These are phyloP conservation scores for Prochilodus magdalenae DNA, from an alignment of 2,113 vertebrate genomes.

Conservation along the genomic window DNA sequence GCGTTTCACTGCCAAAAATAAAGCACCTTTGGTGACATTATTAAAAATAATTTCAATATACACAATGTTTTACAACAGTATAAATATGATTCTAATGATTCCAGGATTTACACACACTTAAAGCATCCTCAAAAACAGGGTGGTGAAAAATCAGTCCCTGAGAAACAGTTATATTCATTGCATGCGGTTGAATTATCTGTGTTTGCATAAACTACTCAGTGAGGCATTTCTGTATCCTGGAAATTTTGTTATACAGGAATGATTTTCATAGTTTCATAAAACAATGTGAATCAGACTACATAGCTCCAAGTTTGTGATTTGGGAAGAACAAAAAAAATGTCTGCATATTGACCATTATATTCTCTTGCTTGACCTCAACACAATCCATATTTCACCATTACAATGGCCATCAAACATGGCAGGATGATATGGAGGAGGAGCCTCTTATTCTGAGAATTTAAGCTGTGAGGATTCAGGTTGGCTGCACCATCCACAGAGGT, in stretches of 20 bases:
- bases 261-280: constrained; percentile 16
- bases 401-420: constrained; percentile 3
- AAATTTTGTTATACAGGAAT: constrained; percentile 5
- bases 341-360: neutral
- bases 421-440: neutral
- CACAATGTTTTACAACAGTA: constrained; percentile 44
- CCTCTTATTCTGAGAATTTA: neutral
- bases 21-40: constrained; percentile 5
- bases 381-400: constrained; percentile 22
- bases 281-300: constrained; percentile 16
- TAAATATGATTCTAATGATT: constrained; percentile 53
- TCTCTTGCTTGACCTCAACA: constrained; percentile 30
- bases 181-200: constrained; percentile 31
- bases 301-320: constrained; percentile 6
- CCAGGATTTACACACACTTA: constrained; percentile 24
- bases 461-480: neutral
- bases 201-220: constrained; percentile 16
- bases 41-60: constrained; percentile 45
- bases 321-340: neutral
- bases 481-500: neutral
- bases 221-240: neutral
- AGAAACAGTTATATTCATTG: constrained; percentile 32
- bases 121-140: neutral
- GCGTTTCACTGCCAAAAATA: neutral
- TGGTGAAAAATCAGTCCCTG: constrained; percentile 54